Percentiles rank a stretch among this genome's conserved stretches.
These are phyloP conservation scores for Teleopsis dalmanni DNA, from an alignment of 1,140 invertebrate species.

Conservation along the genomic window DNA sequence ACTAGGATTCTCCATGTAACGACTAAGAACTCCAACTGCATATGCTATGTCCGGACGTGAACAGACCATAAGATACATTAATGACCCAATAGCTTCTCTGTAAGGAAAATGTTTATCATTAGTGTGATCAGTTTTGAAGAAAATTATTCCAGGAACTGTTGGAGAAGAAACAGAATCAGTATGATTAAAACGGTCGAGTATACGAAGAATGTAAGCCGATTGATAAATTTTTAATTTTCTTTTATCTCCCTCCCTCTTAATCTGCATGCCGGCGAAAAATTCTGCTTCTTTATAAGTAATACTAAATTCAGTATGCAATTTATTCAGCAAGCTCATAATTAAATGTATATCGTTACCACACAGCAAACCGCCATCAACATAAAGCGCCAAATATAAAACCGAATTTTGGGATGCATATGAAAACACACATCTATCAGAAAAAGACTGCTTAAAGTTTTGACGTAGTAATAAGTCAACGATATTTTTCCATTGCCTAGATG, in stretches of 20 bases:
- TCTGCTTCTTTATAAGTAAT: conserved; percentile 10
- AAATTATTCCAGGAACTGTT: too few species aligned
- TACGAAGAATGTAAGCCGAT: background rate
- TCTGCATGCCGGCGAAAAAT: conserved; percentile 10
- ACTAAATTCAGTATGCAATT: conserved; percentile 3
- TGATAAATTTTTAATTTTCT: conserved; percentile 9
- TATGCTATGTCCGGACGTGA: too few species aligned
- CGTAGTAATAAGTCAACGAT: conserved; percentile 17
- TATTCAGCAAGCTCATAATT: background rate
- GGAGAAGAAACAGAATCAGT: too few species aligned
- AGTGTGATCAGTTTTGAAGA: too few species aligned
- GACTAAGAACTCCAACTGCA: too few species aligned
- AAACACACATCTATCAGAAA: conserved; percentile 18
- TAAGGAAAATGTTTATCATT: too few species aligned
- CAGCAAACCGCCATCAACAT: conserved; percentile 15
- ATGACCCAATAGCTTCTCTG: too few species aligned
- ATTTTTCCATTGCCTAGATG: conserved; percentile 23
- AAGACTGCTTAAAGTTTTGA: conserved; percentile 16
- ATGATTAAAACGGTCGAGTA: too few species aligned
- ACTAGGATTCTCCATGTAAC: too few species aligned
- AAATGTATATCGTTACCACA: conserved; percentile 1
- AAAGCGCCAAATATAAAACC: conserved; percentile 8
- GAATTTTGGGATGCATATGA: background rate
- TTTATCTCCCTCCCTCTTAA: background rate
- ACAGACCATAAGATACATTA: too few species aligned